Conservation (phyloP, 1,140 invertebrate species). For the Drosophila sturtevanti region DNA sequence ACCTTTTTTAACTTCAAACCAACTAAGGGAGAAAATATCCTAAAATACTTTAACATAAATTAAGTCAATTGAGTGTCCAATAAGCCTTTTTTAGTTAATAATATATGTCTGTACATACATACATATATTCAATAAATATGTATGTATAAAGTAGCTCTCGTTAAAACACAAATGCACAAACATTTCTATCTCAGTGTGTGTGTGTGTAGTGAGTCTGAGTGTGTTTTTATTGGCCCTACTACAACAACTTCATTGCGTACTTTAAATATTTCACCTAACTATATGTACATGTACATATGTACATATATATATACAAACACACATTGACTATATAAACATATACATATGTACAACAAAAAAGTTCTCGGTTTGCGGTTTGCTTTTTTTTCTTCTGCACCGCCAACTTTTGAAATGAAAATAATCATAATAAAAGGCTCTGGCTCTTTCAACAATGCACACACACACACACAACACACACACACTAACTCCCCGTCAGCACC, state of each 20-base stretch:
- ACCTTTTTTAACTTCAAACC: too few species aligned
- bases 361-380: conserved; percentile 43
- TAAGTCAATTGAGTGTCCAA: too few species aligned
- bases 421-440: conserved; percentile 49
- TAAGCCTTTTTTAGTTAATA: too few species aligned
- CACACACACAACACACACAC: conserved; percentile 8
- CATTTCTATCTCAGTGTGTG: neutral
- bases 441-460: conserved; percentile 44
- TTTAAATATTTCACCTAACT: conserved; percentile 75
- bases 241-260: conserved; percentile 36
- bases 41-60: too few species aligned
- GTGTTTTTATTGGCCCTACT: conserved; percentile 34
- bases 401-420: conserved; percentile 68
- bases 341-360: conserved; percentile 17
- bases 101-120: too few species aligned
- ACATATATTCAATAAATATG: too few species aligned
- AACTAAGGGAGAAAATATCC: too few species aligned
- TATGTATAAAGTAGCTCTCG: neutral
- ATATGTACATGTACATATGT: conserved; percentile 16
- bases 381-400: conserved; percentile 51
- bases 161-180: neutral
- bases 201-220: conserved; percentile 11
- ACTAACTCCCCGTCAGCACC: conserved; percentile 5
- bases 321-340: neutral
- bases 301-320: conserved; percentile 43